A percentile compares a stretch with the other conserved stretches of the same genome.
phyloP scores from a whole-genome alignment of 2,113 vertebrate genomes.

The Poeciliopsis occidentalis region DNA sequence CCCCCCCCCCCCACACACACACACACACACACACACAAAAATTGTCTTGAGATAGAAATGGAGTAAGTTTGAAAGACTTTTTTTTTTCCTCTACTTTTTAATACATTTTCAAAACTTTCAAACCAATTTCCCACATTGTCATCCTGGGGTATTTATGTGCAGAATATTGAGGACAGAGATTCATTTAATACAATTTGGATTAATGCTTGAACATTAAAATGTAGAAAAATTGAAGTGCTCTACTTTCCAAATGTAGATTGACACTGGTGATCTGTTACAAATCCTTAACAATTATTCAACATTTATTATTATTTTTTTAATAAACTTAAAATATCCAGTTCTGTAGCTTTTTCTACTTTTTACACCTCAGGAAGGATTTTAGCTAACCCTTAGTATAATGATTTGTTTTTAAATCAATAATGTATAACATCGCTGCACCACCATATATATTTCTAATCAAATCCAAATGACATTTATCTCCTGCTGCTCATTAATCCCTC shows the following conservation, averaged over 20 bases:
- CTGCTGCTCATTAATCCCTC: slow-evolving; percentile 57
- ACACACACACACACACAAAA: neutral
- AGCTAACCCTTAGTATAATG: slow-evolving; percentile 9
- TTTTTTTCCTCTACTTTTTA: too few relatives aligned
- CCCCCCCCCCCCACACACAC: too few relatives aligned
- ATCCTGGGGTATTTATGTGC: too few relatives aligned
- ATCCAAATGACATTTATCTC: slow-evolving; percentile 11
- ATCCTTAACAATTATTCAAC: slow-evolving; percentile 31
- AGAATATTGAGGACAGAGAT: too few relatives aligned
- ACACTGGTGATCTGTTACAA: slow-evolving; percentile 40
- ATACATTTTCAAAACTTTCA: too few relatives aligned
- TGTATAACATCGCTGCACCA: slow-evolving; percentile 31
- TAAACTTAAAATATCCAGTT: neutral
- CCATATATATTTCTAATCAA: slow-evolving; percentile 6
- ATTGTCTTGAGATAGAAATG: slow-evolving; percentile 12
- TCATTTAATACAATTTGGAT: too few relatives aligned
- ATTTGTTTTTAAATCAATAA: slow-evolving; percentile 24
- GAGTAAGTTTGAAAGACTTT: too few relatives aligned
- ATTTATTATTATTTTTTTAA: too few relatives aligned
- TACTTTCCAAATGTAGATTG: neutral
- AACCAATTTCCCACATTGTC: too few relatives aligned
- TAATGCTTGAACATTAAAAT: too few relatives aligned
- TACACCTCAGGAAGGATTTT: slow-evolving; percentile 12
- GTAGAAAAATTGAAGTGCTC: too few relatives aligned
- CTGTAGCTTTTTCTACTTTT: slow-evolving; percentile 31